Evolutionary conservation across 2,888 invertebrate genomes (phyloP), one percentile per base, ranked within the genome.

Genomic region (Vannuccia rotundouncinata): DNA sequence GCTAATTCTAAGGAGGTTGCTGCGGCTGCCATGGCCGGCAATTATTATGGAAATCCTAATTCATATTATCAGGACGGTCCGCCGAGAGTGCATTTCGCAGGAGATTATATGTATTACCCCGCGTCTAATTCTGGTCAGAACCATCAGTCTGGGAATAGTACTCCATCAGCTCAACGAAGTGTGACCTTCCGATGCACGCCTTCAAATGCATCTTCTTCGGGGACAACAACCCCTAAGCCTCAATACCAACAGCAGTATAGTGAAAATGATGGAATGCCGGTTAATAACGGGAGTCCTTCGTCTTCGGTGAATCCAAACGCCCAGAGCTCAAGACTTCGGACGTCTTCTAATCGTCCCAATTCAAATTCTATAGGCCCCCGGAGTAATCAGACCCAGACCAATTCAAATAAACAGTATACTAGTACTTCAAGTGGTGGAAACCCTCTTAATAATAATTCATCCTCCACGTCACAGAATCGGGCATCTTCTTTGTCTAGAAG

Each of bases 21-120:
- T 2, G 30, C 31, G 13, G 75, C 30, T 29, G 30, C 31, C 10
- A 31, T 31, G 31, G 75, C 75, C 28, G 66, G 66, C 10, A 66
- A 66, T 66, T 66, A 66, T 22, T 66, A 66, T 27, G 66, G 66
- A 66, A 5, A 66, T 22, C 78, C 78, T 22, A 60, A 78, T 78
- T 78, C 78, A 0, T 78, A 1, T 59, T 59, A 60, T 28, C 28
- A 59, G 27, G 74, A 25, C 5, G 31, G 31, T 29, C 74, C 79
- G 28, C 66, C 73, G 30, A 0, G 80, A 59, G 80, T 80, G 28
- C 80, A 80, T 59, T 80, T 80, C 22, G 80, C 80, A 1, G 78
- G 78, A 1, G 66, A 66, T 66, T 66, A 66, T 66, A 27, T 66
- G 2, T 66, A 66, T 66, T 66, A 66, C 25, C 66, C 66, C 10